Evolutionary conservation across 2,113 vertebrate genomes (phyloP).

Genomic region (Rhipidura dahli): DNA sequence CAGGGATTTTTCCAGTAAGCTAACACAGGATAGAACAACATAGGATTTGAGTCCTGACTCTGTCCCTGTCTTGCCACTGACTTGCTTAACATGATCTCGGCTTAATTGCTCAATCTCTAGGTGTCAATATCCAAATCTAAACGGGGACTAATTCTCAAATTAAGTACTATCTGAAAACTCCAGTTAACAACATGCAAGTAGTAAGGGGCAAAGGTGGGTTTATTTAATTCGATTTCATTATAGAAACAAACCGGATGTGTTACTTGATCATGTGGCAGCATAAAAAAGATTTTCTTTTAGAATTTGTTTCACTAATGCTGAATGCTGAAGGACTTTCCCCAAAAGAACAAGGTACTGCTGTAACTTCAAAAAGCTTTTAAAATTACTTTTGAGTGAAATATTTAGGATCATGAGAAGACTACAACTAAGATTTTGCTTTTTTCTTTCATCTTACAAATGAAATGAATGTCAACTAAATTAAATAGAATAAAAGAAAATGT

Average conservation of each 20-base stretch:
- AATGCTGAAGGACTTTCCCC: neutral
- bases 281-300: neutral
- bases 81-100: neutral
- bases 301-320: neutral
- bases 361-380: neutral
- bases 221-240: neutral
- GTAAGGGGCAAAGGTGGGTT: neutral
- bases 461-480: constrained; percentile 46
- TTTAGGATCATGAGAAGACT: neutral
- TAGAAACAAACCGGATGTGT: neutral
- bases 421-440: neutral
- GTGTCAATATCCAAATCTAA: neutral
- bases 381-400: constrained; percentile 6
- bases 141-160: neutral
- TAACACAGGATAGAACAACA: neutral
- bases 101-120: neutral
- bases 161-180: neutral
- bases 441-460: constrained; percentile 26
- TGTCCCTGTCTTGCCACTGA: neutral
- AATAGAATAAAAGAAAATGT: constrained; percentile 42
- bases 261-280: neutral
- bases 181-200: neutral
- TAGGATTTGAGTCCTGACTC: neutral
- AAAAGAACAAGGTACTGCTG: neutral
- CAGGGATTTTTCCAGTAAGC: neutral